A percentile compares a stretch with the other conserved stretches of the same genome.
Conservation (phyloP, 2,113 vertebrate species). For the Theristicus caerulescens region DNA sequence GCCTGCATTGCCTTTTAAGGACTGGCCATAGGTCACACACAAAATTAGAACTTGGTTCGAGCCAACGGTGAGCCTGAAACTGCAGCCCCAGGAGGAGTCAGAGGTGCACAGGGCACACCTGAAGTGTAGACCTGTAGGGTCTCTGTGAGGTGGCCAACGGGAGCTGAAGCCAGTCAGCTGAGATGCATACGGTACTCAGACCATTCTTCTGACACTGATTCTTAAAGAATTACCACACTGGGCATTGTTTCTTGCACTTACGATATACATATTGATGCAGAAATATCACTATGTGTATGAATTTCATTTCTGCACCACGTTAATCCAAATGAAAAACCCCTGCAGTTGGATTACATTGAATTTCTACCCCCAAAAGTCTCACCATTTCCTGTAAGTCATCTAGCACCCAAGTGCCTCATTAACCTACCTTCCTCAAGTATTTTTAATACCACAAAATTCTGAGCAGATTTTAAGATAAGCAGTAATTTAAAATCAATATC, state of each 20-base stretch:
- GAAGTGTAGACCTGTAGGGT: neutral
- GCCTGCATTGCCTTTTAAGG: neutral
- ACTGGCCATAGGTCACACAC: neutral
- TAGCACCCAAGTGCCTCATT: neutral
- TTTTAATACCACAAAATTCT: neutral
- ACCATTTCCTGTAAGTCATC: neutral
- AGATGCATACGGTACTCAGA: neutral
- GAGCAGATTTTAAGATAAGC: neutral
- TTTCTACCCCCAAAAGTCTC: neutral
- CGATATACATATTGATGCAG: accelerated
- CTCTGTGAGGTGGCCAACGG: accelerated
- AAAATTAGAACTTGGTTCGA: neutral
- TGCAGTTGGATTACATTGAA: neutral
- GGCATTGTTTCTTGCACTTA: neutral
- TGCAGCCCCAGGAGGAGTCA: accelerated
- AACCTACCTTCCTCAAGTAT: neutral
- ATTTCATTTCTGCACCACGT: accelerated
- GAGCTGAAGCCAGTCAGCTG: neutral
- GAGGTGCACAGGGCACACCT: neutral
- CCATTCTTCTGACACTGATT: neutral
- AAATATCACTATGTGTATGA: neutral
- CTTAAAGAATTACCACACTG: neutral
- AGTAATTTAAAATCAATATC: neutral
- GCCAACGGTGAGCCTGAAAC: accelerated
- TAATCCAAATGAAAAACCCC: neutral